Conservation (phyloP, 2,888 invertebrate genomes). For the Drosophila nr. fundita region DNA sequence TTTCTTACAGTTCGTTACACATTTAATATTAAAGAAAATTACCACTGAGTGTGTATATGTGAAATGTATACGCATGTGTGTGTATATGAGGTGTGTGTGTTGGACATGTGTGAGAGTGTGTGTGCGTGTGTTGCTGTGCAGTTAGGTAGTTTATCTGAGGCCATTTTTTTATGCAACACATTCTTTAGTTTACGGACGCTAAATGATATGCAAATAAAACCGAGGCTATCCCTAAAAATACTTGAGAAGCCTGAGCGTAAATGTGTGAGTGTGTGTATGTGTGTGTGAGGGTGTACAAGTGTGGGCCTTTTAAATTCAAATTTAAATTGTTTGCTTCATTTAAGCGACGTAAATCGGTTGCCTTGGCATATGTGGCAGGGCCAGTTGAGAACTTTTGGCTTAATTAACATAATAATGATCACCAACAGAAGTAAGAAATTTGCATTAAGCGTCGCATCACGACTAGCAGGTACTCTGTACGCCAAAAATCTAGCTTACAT, state of each 20-base stretch:
- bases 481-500: background rate
- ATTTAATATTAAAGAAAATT: slow-evolving; percentile 80
- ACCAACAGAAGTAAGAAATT: slow-evolving; percentile 11
- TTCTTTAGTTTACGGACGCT: slow-evolving; percentile 59
- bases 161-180: slow-evolving; percentile 41
- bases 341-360: slow-evolving; percentile 44
- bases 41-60: slow-evolving; percentile 47
- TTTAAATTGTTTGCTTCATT: slow-evolving; percentile 77
- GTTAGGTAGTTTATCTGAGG: slow-evolving; percentile 64
- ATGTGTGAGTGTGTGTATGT: background rate
- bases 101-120: slow-evolving; percentile 1
- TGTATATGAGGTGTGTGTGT: slow-evolving; percentile 3
- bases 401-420: slow-evolving; percentile 72
- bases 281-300: background rate
- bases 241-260: slow-evolving; percentile 31
- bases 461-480: background rate
- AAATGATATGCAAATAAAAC: slow-evolving; percentile 79
- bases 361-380: slow-evolving; percentile 44
- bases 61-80: slow-evolving; percentile 12
- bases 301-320: slow-evolving; percentile 69
- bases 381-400: slow-evolving; percentile 43
- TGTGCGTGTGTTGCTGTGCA: slow-evolving; percentile 27
- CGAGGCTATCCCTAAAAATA: slow-evolving; percentile 46
- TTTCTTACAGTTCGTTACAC: slow-evolving; percentile 79
- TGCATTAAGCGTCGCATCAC: background rate